Conservation (phyloP, 2,113 vertebrate species). For the Agelaius tricolor region DNA sequence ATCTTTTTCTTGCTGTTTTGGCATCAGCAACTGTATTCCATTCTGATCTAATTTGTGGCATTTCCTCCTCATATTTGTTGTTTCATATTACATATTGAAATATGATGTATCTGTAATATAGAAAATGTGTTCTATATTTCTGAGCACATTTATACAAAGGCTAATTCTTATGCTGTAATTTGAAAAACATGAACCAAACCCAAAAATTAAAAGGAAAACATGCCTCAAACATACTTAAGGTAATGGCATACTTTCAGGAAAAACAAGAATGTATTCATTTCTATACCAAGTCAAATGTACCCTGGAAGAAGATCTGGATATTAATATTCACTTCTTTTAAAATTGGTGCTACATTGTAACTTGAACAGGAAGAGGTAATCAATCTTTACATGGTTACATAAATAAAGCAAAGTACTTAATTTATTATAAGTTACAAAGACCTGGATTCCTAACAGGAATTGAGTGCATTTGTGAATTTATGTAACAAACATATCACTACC, state of each 20-base stretch:
- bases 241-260: neutral
- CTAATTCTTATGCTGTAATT: slow-evolving; percentile 35
- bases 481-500: slow-evolving; percentile 40
- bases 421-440: slow-evolving; percentile 51
- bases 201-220: slow-evolving; percentile 8
- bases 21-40: neutral
- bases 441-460: slow-evolving; percentile 2
- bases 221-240: neutral
- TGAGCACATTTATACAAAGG: neutral
- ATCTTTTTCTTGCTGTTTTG: slow-evolving; percentile 25
- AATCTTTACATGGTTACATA: slow-evolving; percentile 25
- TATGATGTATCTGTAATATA: neutral
- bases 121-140: slow-evolving; percentile 29
- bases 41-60: slow-evolving; percentile 47
- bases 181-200: neutral
- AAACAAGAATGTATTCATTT: neutral
- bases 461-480: slow-evolving; percentile 43
- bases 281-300: neutral
- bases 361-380: neutral
- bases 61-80: slow-evolving; percentile 52
- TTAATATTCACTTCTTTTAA: slow-evolving; percentile 3
- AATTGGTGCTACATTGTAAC: neutral
- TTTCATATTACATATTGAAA: slow-evolving; percentile 46
- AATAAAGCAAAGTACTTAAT: slow-evolving; percentile 54
- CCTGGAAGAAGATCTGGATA: neutral